phyloP scores from a whole-genome alignment of 2,797 vertebrate genomes.

The Dermochelys coriacea region DNA sequence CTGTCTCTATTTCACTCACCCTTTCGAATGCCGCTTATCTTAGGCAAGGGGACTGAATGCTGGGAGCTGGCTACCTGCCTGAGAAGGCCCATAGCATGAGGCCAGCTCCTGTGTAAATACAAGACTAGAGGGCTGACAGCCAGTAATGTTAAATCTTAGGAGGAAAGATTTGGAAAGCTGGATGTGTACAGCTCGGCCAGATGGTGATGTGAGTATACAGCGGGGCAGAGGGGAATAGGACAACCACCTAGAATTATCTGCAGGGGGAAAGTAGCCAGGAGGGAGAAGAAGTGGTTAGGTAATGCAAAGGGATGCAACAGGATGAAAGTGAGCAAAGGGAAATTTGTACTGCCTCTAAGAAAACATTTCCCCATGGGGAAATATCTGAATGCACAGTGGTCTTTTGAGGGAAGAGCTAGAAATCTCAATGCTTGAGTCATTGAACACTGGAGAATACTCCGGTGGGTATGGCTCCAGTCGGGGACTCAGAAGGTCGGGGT shows the following conservation, averaged over 20 bases:
- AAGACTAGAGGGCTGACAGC: conserved; percentile 20
- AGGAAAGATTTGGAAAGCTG: background rate
- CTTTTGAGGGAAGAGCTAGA: background rate
- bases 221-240: background rate
- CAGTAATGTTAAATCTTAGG: conserved; percentile 52
- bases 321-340: background rate
- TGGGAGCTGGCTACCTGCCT: conserved; percentile 64
- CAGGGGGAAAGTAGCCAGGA: background rate
- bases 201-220: background rate
- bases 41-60: background rate
- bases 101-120: conserved; percentile 19
- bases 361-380: background rate
- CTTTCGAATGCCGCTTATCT: conserved; percentile 55
- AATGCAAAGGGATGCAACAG: background rate
- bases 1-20: conserved; percentile 30
- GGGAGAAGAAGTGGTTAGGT: conserved; percentile 7
- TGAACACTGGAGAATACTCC: background rate
- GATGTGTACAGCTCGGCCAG: background rate
- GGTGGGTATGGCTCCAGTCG: background rate
- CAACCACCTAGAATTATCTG: background rate
- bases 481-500: background rate
- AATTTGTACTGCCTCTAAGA: background rate
- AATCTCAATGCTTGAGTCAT: conserved; percentile 19
- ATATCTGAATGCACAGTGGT: background rate
- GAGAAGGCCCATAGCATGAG: conserved; percentile 37